These are phyloP conservation scores for Sciurus vulgaris DNA, from an alignment of 2,797 vertebrate species.

Conservation along the genomic window DNA sequence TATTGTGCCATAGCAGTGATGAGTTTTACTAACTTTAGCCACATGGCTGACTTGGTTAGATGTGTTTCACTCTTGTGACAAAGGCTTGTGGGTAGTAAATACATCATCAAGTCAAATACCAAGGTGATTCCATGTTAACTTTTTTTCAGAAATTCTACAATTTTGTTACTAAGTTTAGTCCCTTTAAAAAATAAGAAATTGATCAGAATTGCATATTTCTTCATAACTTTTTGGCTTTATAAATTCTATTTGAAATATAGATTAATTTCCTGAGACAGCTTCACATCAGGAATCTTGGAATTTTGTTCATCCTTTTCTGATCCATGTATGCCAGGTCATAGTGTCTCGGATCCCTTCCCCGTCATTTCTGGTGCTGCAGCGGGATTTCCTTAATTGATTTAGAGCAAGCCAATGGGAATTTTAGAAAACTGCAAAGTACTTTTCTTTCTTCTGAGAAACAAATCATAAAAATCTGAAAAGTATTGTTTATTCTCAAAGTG, in stretches of 20 bases:
- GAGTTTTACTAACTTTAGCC: conserved; percentile 4
- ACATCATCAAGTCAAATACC: background rate
- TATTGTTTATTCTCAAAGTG: background rate
- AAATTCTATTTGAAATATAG: background rate
- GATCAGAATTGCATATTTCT: background rate
- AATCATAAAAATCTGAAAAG: conserved; percentile 1
- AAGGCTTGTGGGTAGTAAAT: background rate
- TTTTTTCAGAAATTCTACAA: conserved; percentile 10
- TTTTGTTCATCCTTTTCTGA: background rate
- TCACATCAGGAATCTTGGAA: background rate
- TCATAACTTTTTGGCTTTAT: background rate
- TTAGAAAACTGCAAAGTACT: conserved; percentile 12
- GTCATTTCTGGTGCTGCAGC: background rate
- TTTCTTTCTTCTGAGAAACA: conserved; percentile 38
- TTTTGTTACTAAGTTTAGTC: background rate
- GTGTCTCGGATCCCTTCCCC: background rate
- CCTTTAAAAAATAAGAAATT: background rate
- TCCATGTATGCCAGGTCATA: background rate
- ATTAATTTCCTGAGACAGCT: background rate
- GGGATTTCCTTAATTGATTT: background rate
- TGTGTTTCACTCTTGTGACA: background rate
- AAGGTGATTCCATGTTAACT: background rate
- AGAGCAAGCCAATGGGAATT: background rate
- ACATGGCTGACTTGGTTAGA: background rate
- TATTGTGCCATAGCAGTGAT: background rate